Evolutionary conservation across 2,888 invertebrate species (phyloP).

Genomic region (Calameuta pallipes): DNA sequence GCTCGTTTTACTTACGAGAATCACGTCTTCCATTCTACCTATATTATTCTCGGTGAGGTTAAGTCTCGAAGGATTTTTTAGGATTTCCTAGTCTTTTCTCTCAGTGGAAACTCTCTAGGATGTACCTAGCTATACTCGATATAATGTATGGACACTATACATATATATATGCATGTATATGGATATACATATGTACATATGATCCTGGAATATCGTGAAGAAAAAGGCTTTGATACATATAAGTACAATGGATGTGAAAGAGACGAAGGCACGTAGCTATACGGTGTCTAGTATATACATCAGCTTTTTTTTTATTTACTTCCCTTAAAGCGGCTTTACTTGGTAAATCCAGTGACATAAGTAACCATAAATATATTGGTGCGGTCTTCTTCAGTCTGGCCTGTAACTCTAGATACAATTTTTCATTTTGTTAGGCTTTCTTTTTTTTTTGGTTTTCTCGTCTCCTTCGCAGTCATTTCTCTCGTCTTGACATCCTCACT

Average conservation of each 20-base stretch:
- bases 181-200: no score
- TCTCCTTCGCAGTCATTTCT: not conserved
- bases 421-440: not conserved
- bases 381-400: not conserved
- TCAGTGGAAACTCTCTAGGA: not conserved
- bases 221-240: not conserved
- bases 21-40: not conserved
- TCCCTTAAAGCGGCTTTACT: not conserved
- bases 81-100: not conserved
- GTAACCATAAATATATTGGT: not conserved
- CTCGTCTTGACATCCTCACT: not conserved
- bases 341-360: not conserved
- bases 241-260: not conserved
- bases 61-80: not conserved
- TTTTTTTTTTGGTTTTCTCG: not conserved
- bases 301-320: not conserved
- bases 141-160: not conserved
- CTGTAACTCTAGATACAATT: not conserved
- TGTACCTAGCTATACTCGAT: not conserved
- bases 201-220: not conserved
- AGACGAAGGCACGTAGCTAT: not conserved
- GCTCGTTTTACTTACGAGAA: not conserved
- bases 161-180: no score
- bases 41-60: not conserved
- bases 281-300: not conserved